Conservation (phyloP, 1,140 invertebrate genomes). For the Drosophila navojoa region DNA sequence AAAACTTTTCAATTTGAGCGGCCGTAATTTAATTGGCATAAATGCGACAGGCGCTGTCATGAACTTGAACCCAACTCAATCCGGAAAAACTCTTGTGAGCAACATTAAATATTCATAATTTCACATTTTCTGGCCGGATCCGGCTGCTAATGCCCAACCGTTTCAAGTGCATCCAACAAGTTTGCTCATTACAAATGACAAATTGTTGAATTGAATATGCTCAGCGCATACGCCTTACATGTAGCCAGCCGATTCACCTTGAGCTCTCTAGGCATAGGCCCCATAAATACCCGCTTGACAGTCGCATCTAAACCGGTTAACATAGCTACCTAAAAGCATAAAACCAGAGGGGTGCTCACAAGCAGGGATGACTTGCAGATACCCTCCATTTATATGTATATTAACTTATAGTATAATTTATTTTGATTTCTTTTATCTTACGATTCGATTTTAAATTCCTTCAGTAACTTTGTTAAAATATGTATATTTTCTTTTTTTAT, state of each 20-base stretch:
- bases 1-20: constrained; percentile 57
- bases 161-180: constrained; percentile 65
- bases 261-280: constrained; percentile 31
- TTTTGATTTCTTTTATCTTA: too few relatives aligned
- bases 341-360: not conserved
- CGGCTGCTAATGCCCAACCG: not conserved
- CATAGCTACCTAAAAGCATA: constrained; percentile 8
- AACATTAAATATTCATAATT: constrained; percentile 45
- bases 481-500: too few relatives aligned
- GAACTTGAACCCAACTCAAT: constrained; percentile 42
- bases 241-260: constrained; percentile 31
- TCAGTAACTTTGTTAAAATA: too few relatives aligned
- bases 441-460: too few relatives aligned
- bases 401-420: too few relatives aligned
- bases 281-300: not conserved
- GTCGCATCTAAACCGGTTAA: constrained; percentile 36
- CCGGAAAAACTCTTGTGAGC: constrained; percentile 16
- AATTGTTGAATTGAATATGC: constrained; percentile 23
- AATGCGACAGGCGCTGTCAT: constrained; percentile 27
- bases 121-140: not conserved
- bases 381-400: not conserved
- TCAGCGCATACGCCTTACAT: constrained; percentile 22
- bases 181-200: constrained; percentile 68
- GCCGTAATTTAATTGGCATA: constrained; percentile 59
- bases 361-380: not conserved